Conservation (phyloP, 2,888 invertebrate genomes). For the Ectobius pallidus region DNA sequence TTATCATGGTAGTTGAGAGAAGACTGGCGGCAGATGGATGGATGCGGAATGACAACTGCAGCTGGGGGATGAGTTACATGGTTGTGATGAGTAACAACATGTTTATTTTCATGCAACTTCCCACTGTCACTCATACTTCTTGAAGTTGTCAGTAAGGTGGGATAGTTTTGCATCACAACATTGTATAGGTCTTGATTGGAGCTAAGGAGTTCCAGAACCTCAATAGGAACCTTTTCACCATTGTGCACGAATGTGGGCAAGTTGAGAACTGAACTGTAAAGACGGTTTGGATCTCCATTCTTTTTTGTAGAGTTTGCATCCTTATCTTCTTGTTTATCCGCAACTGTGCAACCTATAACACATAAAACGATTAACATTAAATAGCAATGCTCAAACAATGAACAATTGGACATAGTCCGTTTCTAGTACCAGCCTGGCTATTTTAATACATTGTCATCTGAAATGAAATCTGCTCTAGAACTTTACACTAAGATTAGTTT, state of each 20-base stretch:
- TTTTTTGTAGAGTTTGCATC: not conserved
- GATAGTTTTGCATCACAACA: conserved; percentile 75
- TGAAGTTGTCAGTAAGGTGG: conserved; percentile 72
- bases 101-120: conserved; percentile 55
- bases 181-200: conserved; percentile 73
- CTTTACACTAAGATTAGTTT: too few relatives aligned
- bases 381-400: too few relatives aligned
- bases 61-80: not conserved
- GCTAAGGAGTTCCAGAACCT: conserved; percentile 75
- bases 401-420: too few relatives aligned
- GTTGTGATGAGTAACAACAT: not conserved
- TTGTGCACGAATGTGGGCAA: conserved; percentile 83
- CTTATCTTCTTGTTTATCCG: not conserved
- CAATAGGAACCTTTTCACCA: conserved; percentile 68
- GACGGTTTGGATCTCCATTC: conserved; percentile 41
- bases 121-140: conserved; percentile 75
- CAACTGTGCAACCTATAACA: not conserved
- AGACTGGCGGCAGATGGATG: not conserved
- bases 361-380: too few relatives aligned
- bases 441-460: too few relatives aligned
- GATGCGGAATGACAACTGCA: conserved; percentile 30
- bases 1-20: not conserved
- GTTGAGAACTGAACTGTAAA: conserved; percentile 81
- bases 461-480: too few relatives aligned
- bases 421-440: too few relatives aligned